Conservation (phyloP, 2,113 vertebrate genomes). For the Saccopteryx bilineata region DNA sequence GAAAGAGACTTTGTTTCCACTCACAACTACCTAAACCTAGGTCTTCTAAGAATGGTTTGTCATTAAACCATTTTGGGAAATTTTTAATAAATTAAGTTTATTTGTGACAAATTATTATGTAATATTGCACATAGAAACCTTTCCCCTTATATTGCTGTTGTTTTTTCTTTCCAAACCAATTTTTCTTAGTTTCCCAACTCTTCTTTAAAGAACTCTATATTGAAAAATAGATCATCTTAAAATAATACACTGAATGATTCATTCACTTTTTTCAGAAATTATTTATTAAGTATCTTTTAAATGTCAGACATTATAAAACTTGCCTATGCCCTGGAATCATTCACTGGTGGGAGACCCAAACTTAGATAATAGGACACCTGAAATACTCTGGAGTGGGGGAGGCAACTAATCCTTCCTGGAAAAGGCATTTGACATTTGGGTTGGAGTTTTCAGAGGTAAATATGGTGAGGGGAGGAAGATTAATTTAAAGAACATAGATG, state of each 20-base stretch:
- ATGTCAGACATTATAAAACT: not conserved
- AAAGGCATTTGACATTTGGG: not conserved
- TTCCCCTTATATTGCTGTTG: not conserved
- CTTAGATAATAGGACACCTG: not conserved
- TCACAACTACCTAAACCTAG: not conserved
- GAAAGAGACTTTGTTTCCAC: not conserved
- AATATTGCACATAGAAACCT: not conserved
- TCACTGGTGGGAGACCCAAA: not conserved
- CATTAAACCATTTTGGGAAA: not conserved
- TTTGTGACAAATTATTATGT: constrained; percentile 25
- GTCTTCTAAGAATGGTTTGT: not conserved
- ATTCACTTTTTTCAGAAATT: constrained; percentile 5
- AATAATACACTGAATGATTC: not conserved
- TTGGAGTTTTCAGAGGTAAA: not conserved
- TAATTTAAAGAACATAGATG: not conserved
- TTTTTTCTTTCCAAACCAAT: not conserved
- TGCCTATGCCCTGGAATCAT: not conserved
- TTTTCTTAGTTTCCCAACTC: not conserved
- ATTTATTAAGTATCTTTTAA: constrained; percentile 13
- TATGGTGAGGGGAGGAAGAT: not conserved
- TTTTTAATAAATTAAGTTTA: constrained; percentile 9
- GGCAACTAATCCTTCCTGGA: not conserved
- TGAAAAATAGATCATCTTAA: not conserved
- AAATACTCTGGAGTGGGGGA: not conserved
- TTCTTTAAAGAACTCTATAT: not conserved